Conservation (phyloP, 2,888 invertebrate genomes). For the Exocentrus adspersus region DNA sequence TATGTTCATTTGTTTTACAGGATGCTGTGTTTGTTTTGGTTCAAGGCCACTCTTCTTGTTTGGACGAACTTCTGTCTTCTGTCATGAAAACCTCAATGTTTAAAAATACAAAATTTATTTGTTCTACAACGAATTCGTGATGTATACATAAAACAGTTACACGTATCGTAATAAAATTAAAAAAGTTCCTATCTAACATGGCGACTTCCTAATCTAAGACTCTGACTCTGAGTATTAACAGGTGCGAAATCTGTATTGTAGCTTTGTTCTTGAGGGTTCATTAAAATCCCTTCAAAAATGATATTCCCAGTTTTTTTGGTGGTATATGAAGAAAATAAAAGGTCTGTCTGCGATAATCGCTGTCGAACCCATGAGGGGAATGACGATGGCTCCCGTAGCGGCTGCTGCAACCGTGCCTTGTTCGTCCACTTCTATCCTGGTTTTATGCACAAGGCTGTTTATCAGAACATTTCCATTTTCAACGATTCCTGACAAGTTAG, state of each 20-base stretch:
- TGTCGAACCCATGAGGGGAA: slow-evolving; percentile 70
- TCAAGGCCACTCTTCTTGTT: too few relatives aligned
- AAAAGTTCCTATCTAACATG: slow-evolving; percentile 4
- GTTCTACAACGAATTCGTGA: background rate
- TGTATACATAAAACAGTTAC: background rate
- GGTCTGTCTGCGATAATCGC: slow-evolving; percentile 70
- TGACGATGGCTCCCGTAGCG: slow-evolving; percentile 68
- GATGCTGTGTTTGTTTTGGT: too few relatives aligned
- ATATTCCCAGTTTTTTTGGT: slow-evolving; percentile 66
- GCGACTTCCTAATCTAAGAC: slow-evolving; percentile 4
- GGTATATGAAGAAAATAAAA: slow-evolving; percentile 74
- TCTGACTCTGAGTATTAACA: background rate
- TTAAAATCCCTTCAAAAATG: slow-evolving; percentile 73
- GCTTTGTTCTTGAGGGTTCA: slow-evolving; percentile 60
- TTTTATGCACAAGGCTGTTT: slow-evolving; percentile 71
- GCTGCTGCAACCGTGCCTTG: slow-evolving; percentile 74
- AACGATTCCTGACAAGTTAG: slow-evolving; percentile 70
- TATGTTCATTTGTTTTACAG: too few relatives aligned
- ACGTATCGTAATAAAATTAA: background rate
- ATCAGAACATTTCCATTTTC: slow-evolving; percentile 62
- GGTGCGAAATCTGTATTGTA: background rate
- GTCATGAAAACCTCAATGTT: too few relatives aligned
- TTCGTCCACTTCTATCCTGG: slow-evolving; percentile 73
- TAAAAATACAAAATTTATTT: slow-evolving; percentile 23
- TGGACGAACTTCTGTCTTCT: too few relatives aligned